Evolutionary conservation across 35 echinoderm and acorn worm genomes (phyloP).

Genomic region (Hemicentrotus pulcherrimus): DNA sequence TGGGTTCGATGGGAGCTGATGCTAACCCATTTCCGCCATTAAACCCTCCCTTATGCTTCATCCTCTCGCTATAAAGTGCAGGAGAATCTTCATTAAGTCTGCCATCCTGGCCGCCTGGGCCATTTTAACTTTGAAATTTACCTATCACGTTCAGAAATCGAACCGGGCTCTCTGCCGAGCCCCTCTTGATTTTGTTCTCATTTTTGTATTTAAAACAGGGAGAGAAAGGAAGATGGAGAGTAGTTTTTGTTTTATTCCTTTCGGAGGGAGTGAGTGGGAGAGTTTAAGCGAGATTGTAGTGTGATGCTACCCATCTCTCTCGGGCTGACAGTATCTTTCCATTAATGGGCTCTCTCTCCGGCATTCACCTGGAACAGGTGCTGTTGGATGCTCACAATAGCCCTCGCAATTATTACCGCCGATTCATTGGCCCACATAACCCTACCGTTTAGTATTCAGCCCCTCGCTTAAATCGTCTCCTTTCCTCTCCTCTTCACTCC

Average conservation of each 20-base stretch:
- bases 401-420: constrained; percentile 4
- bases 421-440: constrained; percentile 49
- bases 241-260: neutral
- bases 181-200: constrained; percentile 30
- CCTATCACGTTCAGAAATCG: constrained; percentile 56
- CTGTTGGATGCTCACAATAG: constrained; percentile 18
- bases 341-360: constrained; percentile 43
- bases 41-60: neutral
- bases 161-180: constrained; percentile 22
- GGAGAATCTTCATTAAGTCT: constrained; percentile 43
- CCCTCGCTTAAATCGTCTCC: constrained; percentile 31
- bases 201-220: neutral
- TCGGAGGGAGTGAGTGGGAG: neutral
- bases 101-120: constrained; percentile 25
- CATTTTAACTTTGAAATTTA: constrained; percentile 51
- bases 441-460: constrained; percentile 40
- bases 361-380: constrained; percentile 48
- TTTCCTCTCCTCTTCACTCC: neutral
- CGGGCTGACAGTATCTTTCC: constrained; percentile 49
- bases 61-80: constrained; percentile 31
- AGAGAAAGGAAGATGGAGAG: neutral
- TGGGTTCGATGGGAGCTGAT: constrained; percentile 18
- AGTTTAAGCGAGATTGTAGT: neutral
- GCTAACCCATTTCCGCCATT: constrained; percentile 20
- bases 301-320: constrained; percentile 15